These are phyloP conservation scores for Leptarthrus brevirostris DNA, from an alignment of 2,888 invertebrate genomes.

Conservation along the genomic window DNA sequence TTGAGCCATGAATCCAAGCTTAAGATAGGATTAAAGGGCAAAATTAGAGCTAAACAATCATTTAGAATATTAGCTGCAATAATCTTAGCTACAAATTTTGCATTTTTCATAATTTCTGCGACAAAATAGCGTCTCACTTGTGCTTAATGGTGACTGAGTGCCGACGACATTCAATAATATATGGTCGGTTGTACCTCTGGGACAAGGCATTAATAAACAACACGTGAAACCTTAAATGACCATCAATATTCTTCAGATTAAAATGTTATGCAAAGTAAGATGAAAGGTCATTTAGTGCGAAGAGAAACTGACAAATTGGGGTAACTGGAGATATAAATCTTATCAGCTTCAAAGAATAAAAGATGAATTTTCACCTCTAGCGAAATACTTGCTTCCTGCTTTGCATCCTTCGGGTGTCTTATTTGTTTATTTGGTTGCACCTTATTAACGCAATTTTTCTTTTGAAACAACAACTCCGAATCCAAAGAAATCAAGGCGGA, in stretches of 20 bases:
- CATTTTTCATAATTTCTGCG: too few species aligned
- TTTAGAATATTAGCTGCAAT: too few species aligned
- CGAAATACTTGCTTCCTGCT: slow-evolving; percentile 3
- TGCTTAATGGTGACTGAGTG: neutral
- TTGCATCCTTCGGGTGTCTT: slow-evolving; percentile 7
- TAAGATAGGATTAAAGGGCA: too few species aligned
- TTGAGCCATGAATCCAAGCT: too few species aligned
- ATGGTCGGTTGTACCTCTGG: slow-evolving; percentile 16
- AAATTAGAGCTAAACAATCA: too few species aligned
- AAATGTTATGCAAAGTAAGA: slow-evolving; percentile 40
- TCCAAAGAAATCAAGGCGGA: neutral
- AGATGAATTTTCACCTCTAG: slow-evolving; percentile 35
- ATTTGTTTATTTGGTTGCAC: neutral
- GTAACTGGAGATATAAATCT: slow-evolving; percentile 38
- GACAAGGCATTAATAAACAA: slow-evolving; percentile 36
- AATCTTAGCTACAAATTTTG: too few species aligned
- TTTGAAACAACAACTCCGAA: too few species aligned
- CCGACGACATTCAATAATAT: slow-evolving; percentile 11
- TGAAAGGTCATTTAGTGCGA: slow-evolving; percentile 25
- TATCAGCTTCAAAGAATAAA: slow-evolving; percentile 17
- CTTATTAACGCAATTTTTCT: too few species aligned
- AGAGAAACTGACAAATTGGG: slow-evolving; percentile 42
- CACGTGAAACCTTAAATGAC: slow-evolving; percentile 33
- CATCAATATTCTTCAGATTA: slow-evolving; percentile 42
- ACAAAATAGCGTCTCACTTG: too few species aligned